Percentiles rank a stretch among this genome's conserved stretches.
phyloP scores from a whole-genome alignment of 1,140 invertebrate genomes.

The Zaprionus taronus region DNA sequence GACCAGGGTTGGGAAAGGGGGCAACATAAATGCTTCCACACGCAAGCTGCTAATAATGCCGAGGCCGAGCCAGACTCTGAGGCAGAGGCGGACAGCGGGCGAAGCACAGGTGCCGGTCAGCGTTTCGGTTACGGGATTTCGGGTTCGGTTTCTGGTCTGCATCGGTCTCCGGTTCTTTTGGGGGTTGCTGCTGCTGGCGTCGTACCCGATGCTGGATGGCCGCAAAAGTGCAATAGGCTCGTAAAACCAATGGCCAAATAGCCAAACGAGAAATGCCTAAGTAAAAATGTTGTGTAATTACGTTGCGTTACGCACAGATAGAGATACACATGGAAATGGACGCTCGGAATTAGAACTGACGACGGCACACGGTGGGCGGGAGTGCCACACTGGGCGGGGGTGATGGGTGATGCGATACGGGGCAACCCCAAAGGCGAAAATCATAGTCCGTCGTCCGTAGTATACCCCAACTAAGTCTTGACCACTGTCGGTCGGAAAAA shows the following conservation, averaged over 20 bases:
- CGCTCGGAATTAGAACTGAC: conserved; percentile 10
- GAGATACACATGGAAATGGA: conserved; percentile 46
- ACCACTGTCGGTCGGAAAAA: conserved; percentile 74
- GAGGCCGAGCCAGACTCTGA: neutral
- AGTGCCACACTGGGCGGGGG: neutral
- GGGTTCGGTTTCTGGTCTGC: conserved; percentile 19
- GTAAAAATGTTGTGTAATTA: conserved; percentile 82
- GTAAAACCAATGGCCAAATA: conserved; percentile 79
- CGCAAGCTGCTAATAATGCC: conserved; percentile 78
- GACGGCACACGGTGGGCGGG: neutral
- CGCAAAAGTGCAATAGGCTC: conserved; percentile 77
- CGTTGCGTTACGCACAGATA: conserved; percentile 80
- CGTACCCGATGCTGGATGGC: conserved; percentile 47
- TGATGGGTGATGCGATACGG: conserved; percentile 2
- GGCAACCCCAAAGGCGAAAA: conserved; percentile 21
- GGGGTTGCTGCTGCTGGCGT: conserved; percentile 54
- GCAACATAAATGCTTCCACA: conserved; percentile 80
- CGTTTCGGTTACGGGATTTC: conserved; percentile 33
- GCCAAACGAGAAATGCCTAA: conserved; percentile 67
- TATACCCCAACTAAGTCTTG: conserved; percentile 34
- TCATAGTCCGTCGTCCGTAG: neutral
- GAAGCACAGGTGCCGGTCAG: conserved; percentile 62
- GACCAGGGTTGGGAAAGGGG: conserved; percentile 41
- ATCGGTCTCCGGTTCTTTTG: conserved; percentile 51
- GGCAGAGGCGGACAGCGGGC: neutral